Percentiles rank a stretch among this genome's conserved stretches.
These are phyloP conservation scores for Aphis gossypii DNA, from an alignment of 1,140 invertebrate genomes.

Conservation along the genomic window DNA sequence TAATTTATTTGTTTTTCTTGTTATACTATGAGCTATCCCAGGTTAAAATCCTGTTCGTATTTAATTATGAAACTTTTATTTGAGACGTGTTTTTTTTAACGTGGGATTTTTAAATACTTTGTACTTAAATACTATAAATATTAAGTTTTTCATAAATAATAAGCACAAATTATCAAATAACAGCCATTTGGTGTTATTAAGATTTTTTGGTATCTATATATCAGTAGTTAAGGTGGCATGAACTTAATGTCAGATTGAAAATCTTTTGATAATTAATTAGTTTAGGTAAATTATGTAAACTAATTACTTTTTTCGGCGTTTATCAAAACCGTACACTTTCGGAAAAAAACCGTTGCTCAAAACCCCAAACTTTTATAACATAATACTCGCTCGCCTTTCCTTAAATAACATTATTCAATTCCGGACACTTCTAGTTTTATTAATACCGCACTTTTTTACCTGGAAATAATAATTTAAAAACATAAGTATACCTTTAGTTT, in stretches of 20 bases:
- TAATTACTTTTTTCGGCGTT: neutral
- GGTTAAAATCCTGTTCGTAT: too few species aligned
- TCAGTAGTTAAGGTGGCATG: neutral
- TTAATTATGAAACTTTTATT: too few species aligned
- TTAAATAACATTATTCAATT: slow-evolving; percentile 15
- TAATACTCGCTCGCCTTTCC: neutral
- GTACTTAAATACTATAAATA: too few species aligned
- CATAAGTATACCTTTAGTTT: neutral
- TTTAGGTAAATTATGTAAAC: neutral
- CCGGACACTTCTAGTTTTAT: neutral
- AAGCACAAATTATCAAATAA: too few species aligned
- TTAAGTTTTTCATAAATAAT: too few species aligned
- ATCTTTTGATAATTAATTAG: neutral
- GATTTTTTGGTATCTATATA: neutral
- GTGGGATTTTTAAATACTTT: too few species aligned
- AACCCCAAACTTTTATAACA: neutral
- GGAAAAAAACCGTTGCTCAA: neutral
- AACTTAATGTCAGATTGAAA: neutral
- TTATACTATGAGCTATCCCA: too few species aligned
- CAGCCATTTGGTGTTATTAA: neutral
- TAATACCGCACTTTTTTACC: neutral
- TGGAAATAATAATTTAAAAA: slow-evolving; percentile 1
- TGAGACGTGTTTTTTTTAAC: too few species aligned
- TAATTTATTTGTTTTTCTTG: too few species aligned
- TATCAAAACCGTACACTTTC: neutral